Evolutionary conservation across 2,797 vertebrate genomes (phyloP).

Genomic region (Pangasius macronema): DNA sequence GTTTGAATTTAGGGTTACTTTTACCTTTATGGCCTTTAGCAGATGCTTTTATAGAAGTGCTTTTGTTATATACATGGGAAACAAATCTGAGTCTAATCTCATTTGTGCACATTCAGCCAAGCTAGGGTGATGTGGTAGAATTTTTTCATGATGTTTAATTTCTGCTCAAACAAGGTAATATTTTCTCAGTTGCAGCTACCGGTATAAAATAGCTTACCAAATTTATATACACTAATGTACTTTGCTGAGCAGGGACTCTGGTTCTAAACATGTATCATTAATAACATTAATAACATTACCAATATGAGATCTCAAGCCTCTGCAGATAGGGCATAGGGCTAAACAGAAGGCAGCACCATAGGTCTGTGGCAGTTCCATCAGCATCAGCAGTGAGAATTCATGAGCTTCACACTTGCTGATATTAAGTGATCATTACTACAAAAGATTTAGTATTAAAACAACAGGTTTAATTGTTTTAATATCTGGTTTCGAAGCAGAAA

Average conservation of each 20-base stretch:
- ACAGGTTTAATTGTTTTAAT: neutral
- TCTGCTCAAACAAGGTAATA: neutral
- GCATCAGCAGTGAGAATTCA: slow-evolving; percentile 2
- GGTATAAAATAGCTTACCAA: neutral
- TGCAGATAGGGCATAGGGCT: neutral
- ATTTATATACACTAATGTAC: neutral
- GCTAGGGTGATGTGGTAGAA: neutral
- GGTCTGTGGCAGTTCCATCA: slow-evolving; percentile 16
- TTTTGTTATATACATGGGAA: neutral
- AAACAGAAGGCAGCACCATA: neutral
- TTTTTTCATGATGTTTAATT: neutral
- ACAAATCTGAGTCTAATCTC: neutral
- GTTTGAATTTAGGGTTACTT: neutral
- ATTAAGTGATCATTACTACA: slow-evolving; percentile 8
- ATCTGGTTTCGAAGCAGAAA: neutral
- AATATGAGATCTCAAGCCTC: neutral
- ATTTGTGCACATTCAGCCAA: neutral
- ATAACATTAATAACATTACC: slow-evolving; percentile 8
- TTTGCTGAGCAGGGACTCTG: neutral
- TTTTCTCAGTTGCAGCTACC: neutral
- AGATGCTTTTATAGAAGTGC: neutral
- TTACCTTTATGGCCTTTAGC: neutral
- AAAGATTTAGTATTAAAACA: neutral
- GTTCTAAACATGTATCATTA: slow-evolving; percentile 16
- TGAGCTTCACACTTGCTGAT: neutral